A percentile compares a stretch with the other conserved stretches of the same genome.
Conservation (phyloP, 92 coral and sea anemone species). For the Epizoanthus ramosus region DNA sequence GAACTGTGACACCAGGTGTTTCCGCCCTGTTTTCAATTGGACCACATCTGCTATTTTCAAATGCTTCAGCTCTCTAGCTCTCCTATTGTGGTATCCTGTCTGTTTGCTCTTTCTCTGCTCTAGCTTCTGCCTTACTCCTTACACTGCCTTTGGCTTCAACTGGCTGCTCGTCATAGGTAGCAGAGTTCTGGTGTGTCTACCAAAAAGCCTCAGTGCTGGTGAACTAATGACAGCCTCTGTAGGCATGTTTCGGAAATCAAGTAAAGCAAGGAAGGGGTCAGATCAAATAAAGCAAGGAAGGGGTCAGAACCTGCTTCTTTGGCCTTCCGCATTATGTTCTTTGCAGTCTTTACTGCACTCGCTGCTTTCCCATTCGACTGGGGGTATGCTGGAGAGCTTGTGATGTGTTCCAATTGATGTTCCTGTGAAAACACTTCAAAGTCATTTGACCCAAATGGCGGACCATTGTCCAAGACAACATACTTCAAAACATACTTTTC, state of each 20-base stretch:
- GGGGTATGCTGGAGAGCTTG: not conserved
- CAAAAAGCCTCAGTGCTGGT: not conserved
- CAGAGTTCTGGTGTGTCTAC: too few species aligned
- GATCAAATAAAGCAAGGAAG: too few species aligned
- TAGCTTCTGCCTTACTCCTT: too few species aligned
- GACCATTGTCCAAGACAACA: not conserved
- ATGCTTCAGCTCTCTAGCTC: too few species aligned
- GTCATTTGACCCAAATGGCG: not conserved
- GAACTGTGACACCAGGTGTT: too few species aligned
- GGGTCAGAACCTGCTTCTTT: not conserved
- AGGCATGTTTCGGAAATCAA: not conserved
- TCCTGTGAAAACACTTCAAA: not conserved
- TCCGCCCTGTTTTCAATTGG: too few species aligned
- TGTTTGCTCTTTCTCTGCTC: too few species aligned
- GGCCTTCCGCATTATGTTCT: not conserved
- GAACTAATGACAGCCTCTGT: not conserved
- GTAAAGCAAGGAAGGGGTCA: too few species aligned
- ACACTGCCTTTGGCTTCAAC: too few species aligned
- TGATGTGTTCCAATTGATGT: not conserved
- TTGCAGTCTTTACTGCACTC: not conserved
- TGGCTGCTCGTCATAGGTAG: too few species aligned
- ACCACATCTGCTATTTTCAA: too few species aligned
- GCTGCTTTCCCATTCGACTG: not conserved
- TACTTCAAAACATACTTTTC: slow-evolving; percentile 9
- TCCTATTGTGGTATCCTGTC: too few species aligned